Conservation (phyloP, 2,888 invertebrate genomes). For the Schizaphis graminum region DNA sequence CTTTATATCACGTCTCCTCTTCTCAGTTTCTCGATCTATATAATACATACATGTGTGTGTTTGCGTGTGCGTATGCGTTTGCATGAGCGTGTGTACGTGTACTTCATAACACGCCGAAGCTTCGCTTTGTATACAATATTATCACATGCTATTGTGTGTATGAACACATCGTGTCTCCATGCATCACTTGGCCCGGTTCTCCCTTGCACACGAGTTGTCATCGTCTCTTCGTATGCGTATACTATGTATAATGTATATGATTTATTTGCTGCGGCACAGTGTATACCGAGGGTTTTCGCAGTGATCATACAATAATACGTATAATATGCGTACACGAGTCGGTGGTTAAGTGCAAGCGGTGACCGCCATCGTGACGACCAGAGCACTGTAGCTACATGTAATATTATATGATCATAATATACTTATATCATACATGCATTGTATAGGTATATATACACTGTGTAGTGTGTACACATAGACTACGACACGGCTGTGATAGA, state of each 20-base stretch:
- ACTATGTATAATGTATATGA: not conserved
- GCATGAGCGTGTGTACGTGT: not conserved
- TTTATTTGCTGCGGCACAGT: not conserved
- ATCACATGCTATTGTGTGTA: constrained; percentile 52
- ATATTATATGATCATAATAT: not conserved
- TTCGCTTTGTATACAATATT: constrained; percentile 48
- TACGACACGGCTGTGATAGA: not conserved
- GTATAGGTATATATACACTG: not conserved
- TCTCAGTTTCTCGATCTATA: not conserved
- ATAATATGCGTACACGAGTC: not conserved
- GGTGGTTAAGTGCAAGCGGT: not conserved
- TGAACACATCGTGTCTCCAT: constrained; percentile 34
- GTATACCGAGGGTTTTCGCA: not conserved
- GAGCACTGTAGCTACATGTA: not conserved
- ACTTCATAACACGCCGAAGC: constrained; percentile 38
- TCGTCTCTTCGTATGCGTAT: not conserved
- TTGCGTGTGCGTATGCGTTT: not conserved
- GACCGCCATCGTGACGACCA: constrained; percentile 12
- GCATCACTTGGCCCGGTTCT: constrained; percentile 56
- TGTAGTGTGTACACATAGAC: not conserved
- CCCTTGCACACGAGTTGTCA: constrained; percentile 47
- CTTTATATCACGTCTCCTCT: constrained; percentile 1
- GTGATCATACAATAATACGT: not conserved
- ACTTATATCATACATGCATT: not conserved
- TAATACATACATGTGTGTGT: not conserved